Conservation (phyloP, 2,888 invertebrate genomes). For the Drosophila stalkeri region DNA sequence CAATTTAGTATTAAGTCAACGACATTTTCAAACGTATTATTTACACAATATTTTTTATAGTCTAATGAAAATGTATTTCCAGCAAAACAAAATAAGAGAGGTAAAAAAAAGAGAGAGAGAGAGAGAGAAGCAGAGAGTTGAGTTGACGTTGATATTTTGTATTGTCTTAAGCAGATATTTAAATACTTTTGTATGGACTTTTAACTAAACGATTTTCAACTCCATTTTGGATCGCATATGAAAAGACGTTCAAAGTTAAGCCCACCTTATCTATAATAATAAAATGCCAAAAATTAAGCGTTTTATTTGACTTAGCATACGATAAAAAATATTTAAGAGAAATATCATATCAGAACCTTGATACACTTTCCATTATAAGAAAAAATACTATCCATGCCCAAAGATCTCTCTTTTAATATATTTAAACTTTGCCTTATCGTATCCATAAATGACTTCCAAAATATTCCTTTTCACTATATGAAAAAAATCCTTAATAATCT, state of each 20-base stretch:
- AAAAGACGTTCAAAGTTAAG: slow-evolving; percentile 5
- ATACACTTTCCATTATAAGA: slow-evolving; percentile 15
- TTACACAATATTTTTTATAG: slow-evolving; percentile 36
- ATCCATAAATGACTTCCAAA: neutral
- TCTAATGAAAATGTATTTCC: slow-evolving; percentile 13
- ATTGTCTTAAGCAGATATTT: slow-evolving; percentile 29
- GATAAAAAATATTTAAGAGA: neutral
- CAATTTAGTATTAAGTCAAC: slow-evolving; percentile 47
- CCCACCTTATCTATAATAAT: slow-evolving; percentile 42
- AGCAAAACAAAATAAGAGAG: neutral
- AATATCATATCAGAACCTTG: slow-evolving; percentile 22
- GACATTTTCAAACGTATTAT: slow-evolving; percentile 40
- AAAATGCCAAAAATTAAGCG: slow-evolving; percentile 42
- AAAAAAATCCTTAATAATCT: neutral
- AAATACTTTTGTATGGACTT: slow-evolving; percentile 41
- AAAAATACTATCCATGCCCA: slow-evolving; percentile 18
- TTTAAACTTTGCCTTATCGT: neutral
- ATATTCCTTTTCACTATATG: neutral
- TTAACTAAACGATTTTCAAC: slow-evolving; percentile 18
- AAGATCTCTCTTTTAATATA: slow-evolving; percentile 47
- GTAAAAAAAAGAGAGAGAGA: neutral
- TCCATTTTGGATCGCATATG: slow-evolving; percentile 1
- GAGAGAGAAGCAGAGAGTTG: neutral
- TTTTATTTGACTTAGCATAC: slow-evolving; percentile 31
- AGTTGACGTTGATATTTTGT: slow-evolving; percentile 36